Evolutionary conservation across 37 sponge, comb jelly and placozoan species (phyloP).

Genomic region (Mnemiopsis leidyi): DNA sequence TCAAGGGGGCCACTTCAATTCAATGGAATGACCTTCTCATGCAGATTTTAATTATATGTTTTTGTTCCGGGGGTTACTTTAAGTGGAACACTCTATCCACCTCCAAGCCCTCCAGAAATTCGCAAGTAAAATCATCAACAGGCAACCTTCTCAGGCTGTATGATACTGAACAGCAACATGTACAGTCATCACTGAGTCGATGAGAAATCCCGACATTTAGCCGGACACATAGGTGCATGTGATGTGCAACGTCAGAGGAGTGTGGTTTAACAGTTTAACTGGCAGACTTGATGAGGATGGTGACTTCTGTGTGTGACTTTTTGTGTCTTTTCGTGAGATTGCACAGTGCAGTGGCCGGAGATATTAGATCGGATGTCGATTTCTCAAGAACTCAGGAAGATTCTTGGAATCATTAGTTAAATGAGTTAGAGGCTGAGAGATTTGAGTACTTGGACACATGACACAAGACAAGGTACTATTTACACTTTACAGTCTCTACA

Average conservation of each 20-base stretch:
- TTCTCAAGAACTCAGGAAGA: too few species aligned
- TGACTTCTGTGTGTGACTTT: too few species aligned
- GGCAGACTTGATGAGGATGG: too few species aligned
- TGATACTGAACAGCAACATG: neutral
- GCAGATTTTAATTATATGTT: neutral
- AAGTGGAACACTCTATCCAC: neutral
- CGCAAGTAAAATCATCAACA: neutral
- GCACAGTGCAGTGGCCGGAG: too few species aligned
- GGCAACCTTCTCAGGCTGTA: neutral
- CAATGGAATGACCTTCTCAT: neutral
- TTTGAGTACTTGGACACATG: too few species aligned
- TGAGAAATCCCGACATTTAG: neutral
- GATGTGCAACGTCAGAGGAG: neutral
- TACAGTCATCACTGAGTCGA: neutral
- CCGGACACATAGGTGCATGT: neutral
- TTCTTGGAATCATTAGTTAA: too few species aligned
- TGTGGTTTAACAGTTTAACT: too few species aligned
- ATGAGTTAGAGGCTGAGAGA: too few species aligned
- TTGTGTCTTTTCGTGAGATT: too few species aligned
- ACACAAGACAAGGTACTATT: too few species aligned
- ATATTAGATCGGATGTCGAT: too few species aligned
- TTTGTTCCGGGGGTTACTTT: neutral
- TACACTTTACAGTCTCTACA: too few species aligned
- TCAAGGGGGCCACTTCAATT: neutral
- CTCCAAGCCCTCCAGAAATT: neutral